Conservation (phyloP, 2,888 invertebrate species). For the Adela reaumurella region DNA sequence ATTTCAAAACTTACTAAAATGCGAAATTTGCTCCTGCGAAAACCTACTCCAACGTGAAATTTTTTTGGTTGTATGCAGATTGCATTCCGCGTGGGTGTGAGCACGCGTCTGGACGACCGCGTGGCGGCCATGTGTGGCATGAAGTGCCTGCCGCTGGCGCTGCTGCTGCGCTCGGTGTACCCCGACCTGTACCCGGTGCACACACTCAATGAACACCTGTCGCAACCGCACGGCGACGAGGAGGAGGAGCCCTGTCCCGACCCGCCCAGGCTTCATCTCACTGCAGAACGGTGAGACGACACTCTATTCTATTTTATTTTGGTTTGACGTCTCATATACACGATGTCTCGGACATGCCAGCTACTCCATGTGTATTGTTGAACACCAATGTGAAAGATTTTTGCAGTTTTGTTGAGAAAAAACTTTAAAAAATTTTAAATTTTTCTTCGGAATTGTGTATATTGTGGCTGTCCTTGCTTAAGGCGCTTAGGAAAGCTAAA, state of each 20-base stretch:
- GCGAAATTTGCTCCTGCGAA: too few relatives aligned
- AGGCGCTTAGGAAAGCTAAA: too few relatives aligned
- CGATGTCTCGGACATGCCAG: too few relatives aligned
- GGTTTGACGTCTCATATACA: too few relatives aligned
- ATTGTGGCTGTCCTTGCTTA: too few relatives aligned
- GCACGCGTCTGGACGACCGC: constrained; percentile 89
- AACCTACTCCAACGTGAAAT: too few relatives aligned
- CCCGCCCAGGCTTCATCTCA: constrained; percentile 80
- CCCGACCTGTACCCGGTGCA: constrained; percentile 91
- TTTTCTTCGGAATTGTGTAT: too few relatives aligned
- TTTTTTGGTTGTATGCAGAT: constrained; percentile 47
- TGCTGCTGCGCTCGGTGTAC: constrained; percentile 81
- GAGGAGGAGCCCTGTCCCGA: constrained; percentile 46
- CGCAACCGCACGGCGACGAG: constrained; percentile 28
- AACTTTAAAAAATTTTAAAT: too few relatives aligned
- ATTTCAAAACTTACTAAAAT: too few relatives aligned
- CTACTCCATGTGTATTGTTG: too few relatives aligned
- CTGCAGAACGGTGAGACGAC: constrained; percentile 66
- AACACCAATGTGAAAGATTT: too few relatives aligned
- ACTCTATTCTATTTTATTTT: not conserved
- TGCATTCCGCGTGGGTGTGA: constrained; percentile 85
- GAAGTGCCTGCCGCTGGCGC: constrained; percentile 79
- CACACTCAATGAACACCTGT: constrained; percentile 54
- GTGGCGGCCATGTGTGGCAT: constrained; percentile 91
- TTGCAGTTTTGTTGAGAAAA: too few relatives aligned